These are phyloP conservation scores for Ciconia boyciana DNA, from an alignment of 2,113 vertebrate genomes.

Conservation along the genomic window DNA sequence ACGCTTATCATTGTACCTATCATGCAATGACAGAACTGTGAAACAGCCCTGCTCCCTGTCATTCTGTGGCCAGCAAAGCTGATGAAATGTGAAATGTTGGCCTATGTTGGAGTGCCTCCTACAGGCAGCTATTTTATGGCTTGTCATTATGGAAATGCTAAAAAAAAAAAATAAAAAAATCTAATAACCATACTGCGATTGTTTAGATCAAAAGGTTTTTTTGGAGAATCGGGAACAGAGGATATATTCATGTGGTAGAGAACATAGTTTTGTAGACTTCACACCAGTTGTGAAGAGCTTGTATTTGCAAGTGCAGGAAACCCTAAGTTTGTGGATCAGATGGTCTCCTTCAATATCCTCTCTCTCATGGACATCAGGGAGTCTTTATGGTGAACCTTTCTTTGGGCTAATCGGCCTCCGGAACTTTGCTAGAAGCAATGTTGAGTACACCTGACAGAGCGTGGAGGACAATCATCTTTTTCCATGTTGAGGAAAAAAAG, in stretches of 20 bases:
- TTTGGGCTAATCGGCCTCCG: not conserved
- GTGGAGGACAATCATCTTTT: not conserved
- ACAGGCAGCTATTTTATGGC: not conserved
- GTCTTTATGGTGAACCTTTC: not conserved
- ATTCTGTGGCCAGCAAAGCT: not conserved
- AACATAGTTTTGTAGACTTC: not conserved
- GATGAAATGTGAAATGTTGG: not conserved
- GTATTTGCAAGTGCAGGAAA: not conserved
- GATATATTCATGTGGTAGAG: not conserved
- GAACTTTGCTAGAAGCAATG: not conserved
- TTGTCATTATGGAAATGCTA: not conserved
- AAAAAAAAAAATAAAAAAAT: not conserved
- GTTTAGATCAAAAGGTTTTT: not conserved
- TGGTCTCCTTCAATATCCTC: not conserved
- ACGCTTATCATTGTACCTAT: not conserved
- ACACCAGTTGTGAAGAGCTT: not conserved
- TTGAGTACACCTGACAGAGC: not conserved
- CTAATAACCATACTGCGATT: not conserved
- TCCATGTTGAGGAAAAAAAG: not conserved
- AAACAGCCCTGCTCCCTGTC: not conserved
- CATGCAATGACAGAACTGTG: not conserved
- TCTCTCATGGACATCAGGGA: not conserved
- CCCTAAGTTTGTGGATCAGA: not conserved
- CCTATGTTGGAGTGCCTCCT: not conserved
- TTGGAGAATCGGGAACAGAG: not conserved